Percentiles rank a stretch among this genome's conserved stretches.
Conservation (phyloP, 2,888 invertebrate genomes). For the Drosophila acutilabella region DNA sequence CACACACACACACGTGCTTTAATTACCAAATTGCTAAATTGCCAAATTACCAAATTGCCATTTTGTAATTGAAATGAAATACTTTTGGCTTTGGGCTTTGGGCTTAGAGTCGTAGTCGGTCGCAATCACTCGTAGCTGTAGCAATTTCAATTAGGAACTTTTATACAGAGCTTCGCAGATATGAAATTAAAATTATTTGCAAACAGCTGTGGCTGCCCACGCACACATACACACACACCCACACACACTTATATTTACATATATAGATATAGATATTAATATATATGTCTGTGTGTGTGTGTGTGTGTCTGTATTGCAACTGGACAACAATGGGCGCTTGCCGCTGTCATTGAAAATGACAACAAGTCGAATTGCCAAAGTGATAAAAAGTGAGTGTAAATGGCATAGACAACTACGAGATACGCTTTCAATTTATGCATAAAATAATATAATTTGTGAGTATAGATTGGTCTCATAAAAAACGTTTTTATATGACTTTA, state of each 20-base stretch:
- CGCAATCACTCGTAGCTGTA: conserved; percentile 7
- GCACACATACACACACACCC: conserved; percentile 17
- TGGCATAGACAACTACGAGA: not conserved
- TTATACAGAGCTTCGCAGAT: conserved; percentile 55
- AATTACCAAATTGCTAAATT: conserved; percentile 30
- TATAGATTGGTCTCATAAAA: too few species aligned
- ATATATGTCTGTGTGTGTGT: not conserved
- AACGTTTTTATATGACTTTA: too few species aligned
- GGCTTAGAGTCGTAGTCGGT: not conserved
- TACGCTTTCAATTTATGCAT: not conserved
- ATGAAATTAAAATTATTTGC: conserved; percentile 79
- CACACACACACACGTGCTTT: not conserved
- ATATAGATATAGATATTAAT: conserved; percentile 5
- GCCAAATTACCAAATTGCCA: conserved; percentile 54
- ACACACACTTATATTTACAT: conserved; percentile 11
- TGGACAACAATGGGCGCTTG: conserved; percentile 54
- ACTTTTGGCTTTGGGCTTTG: conserved; percentile 39
- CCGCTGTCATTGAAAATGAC: conserved; percentile 74
- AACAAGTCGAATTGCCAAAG: conserved; percentile 54
- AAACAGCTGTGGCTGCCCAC: conserved; percentile 64
- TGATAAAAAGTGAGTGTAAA: conserved; percentile 17
- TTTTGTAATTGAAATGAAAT: conserved; percentile 76
- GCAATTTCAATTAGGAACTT: conserved; percentile 76
- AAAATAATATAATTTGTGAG: not conserved
- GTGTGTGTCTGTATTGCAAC: conserved; percentile 20